Evolutionary conservation across 2,113 vertebrate genomes (phyloP).

Genomic region (Dermatemys mawii): DNA sequence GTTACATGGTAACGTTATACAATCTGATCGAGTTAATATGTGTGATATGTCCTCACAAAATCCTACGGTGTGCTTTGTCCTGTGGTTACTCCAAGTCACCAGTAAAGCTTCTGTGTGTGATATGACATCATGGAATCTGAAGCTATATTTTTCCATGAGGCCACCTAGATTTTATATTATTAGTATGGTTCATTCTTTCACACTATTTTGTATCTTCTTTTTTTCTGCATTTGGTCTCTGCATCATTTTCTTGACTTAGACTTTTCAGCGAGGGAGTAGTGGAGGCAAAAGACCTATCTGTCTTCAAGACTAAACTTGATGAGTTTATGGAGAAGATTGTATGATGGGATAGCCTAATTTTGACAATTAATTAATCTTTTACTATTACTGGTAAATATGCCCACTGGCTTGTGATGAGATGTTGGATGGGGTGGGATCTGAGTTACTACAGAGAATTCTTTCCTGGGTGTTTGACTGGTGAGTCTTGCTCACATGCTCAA

Average conservation of each 20-base stretch:
- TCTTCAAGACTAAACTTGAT: no score
- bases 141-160: background rate
- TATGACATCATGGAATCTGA: background rate
- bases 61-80: background rate
- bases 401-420: no score
- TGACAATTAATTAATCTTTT: no score
- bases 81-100: background rate
- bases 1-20: background rate
- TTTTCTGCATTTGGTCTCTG: background rate
- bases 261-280: no score
- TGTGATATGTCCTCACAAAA: background rate
- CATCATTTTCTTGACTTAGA: background rate
- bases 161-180: background rate
- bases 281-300: no score
- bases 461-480: no score
- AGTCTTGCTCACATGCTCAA: no score
- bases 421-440: no score
- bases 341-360: no score
- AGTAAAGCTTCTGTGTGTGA: background rate
- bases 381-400: no score
- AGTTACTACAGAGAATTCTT: no score
- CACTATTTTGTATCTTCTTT: background rate
- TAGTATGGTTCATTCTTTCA: background rate
- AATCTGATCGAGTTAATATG: background rate
- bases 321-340: no score